These are phyloP conservation scores for Hyperoplus lanceolatus DNA, from an alignment of 2,797 vertebrate species.

Conservation along the genomic window DNA sequence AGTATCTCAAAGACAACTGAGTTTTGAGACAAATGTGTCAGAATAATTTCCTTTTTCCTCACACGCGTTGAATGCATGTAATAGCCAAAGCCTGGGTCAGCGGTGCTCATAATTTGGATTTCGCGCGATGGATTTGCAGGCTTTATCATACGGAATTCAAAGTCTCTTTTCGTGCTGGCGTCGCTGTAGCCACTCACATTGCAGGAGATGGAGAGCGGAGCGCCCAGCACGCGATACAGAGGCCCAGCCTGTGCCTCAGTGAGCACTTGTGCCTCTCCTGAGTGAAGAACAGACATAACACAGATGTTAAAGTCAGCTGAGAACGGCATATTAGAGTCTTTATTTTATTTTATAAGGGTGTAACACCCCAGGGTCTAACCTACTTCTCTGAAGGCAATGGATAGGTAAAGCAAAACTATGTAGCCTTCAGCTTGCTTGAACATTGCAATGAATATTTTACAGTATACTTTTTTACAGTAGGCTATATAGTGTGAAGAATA, in stretches of 20 bases:
- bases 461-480: background rate
- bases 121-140: fast-evolving
- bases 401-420: background rate
- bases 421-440: background rate
- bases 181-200: slow-evolving; percentile 72
- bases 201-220: slow-evolving; percentile 80
- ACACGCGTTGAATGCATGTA: background rate
- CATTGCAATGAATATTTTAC: background rate
- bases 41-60: slow-evolving; percentile 13
- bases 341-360: background rate
- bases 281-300: slow-evolving; percentile 31
- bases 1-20: slow-evolving; percentile 79
- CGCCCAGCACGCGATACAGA: slow-evolving; percentile 79
- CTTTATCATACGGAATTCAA: slow-evolving; percentile 67
- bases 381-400: background rate
- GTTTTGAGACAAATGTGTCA: slow-evolving; percentile 62
- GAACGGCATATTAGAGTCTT: background rate
- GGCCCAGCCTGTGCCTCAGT: slow-evolving; percentile 80
- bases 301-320: background rate
- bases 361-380: background rate
- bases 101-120: slow-evolving; percentile 75
- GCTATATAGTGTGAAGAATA: background rate
- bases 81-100: background rate
- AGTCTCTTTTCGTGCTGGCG: background rate
- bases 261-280: slow-evolving; percentile 74